phyloP scores from a whole-genome alignment of 2,888 invertebrate species.

The Leucania comma region DNA sequence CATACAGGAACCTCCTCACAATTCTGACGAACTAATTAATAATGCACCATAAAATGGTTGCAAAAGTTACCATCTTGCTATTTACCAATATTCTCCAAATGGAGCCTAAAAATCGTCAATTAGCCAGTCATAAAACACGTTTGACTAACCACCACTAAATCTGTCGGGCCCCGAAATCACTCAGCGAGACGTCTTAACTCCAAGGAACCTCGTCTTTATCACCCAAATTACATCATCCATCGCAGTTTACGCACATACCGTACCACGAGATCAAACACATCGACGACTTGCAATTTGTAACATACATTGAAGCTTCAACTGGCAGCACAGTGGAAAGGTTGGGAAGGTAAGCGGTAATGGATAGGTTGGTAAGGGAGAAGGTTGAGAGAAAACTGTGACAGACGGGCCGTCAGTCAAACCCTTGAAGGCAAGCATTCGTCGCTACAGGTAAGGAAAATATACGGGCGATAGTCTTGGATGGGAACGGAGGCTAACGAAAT shows the following conservation, averaged over 20 bases:
- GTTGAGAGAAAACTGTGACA: conserved; percentile 65
- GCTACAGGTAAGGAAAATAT: conserved; percentile 78
- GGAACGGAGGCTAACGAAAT: not conserved
- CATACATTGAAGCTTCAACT: conserved; percentile 66
- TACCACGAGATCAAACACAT: conserved; percentile 53
- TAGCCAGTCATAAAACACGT: conserved; percentile 66
- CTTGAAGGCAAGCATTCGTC: conserved; percentile 73
- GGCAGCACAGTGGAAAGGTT: not conserved
- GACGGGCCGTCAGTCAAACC: conserved; percentile 82
- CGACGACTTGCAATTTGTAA: conserved; percentile 36
- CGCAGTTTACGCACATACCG: conserved; percentile 79
- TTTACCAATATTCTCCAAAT: conserved; percentile 4
- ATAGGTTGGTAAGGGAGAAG: conserved; percentile 34
- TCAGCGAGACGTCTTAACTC: conserved; percentile 85
- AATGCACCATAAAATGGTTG: too few relatives aligned
- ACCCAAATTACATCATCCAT: conserved; percentile 87
- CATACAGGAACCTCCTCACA: too few relatives aligned
- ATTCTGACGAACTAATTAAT: too few relatives aligned
- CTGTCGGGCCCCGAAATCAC: conserved; percentile 79
- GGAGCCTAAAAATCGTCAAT: conserved; percentile 62
- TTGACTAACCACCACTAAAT: conserved; percentile 72
- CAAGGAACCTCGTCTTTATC: conserved; percentile 84
- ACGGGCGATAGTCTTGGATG: conserved; percentile 64
- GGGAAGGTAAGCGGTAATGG: conserved; percentile 66
- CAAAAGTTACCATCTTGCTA: not conserved